These are phyloP conservation scores for Clarias platycephalus DNA, from an alignment of 2,797 vertebrate species.

Conservation along the genomic window DNA sequence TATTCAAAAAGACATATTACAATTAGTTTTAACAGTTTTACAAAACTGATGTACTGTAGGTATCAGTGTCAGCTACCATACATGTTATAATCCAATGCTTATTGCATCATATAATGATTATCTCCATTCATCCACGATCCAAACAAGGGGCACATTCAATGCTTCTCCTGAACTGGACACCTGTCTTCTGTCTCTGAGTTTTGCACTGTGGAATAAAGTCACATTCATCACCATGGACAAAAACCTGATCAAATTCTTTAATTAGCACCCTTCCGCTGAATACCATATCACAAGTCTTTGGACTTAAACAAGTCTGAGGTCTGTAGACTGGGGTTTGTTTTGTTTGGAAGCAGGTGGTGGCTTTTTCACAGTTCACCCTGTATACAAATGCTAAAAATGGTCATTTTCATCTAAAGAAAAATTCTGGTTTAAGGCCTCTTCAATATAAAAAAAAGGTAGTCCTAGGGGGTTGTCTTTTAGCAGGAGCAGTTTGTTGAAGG, in stretches of 20 bases:
- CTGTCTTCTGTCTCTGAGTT: slow-evolving; percentile 13
- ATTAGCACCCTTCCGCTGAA: slow-evolving; percentile 46
- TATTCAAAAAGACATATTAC: slow-evolving; percentile 57
- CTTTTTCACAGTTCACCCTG: slow-evolving; percentile 46
- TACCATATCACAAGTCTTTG: slow-evolving; percentile 38
- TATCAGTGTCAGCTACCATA: slow-evolving; percentile 80
- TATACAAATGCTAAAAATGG: slow-evolving; percentile 31
- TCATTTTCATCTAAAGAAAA: slow-evolving; percentile 28
- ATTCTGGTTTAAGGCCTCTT: slow-evolving; percentile 38
- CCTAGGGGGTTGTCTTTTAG: neutral
- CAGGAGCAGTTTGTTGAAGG: neutral
- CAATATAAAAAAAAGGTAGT: slow-evolving; percentile 17
- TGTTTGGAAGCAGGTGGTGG: slow-evolving; percentile 24
- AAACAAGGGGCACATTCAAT: slow-evolving; percentile 19
- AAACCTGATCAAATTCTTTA: slow-evolving; percentile 30
- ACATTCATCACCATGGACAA: slow-evolving; percentile 19
- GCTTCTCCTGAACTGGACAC: slow-evolving; percentile 21
- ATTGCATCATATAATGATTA: slow-evolving; percentile 34
- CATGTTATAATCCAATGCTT: slow-evolving; percentile 52
- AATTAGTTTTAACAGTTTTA: slow-evolving; percentile 60
- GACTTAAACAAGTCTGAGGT: slow-evolving; percentile 39
- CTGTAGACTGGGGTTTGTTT: slow-evolving; percentile 27
- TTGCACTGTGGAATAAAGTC: slow-evolving; percentile 35
- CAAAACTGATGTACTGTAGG: slow-evolving; percentile 69
- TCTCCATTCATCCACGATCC: slow-evolving; percentile 16